Conservation (phyloP, 2,113 vertebrate species). For the Anser cygnoides region DNA sequence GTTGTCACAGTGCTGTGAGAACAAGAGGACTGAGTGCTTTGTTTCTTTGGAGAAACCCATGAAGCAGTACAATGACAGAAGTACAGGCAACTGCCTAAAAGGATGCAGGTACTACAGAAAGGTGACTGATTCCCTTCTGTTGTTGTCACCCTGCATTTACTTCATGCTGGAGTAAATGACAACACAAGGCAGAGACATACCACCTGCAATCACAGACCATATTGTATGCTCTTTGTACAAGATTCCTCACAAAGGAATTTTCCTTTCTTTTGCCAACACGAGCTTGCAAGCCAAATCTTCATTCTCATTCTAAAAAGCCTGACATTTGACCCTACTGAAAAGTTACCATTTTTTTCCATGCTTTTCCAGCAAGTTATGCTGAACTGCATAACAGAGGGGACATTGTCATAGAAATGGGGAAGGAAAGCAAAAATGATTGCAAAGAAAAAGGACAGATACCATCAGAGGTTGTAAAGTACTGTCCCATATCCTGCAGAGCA, state of each 20-base stretch:
- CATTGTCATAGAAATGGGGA: background rate
- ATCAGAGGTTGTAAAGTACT: background rate
- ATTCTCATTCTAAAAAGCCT: background rate
- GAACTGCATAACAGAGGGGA: conserved; percentile 7
- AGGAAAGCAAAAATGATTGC: background rate
- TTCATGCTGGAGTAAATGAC: background rate
- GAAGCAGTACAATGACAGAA: background rate
- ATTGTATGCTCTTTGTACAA: background rate
- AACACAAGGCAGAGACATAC: accelerated
- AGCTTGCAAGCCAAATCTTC: background rate
- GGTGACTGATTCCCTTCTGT: background rate
- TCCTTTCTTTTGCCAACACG: background rate
- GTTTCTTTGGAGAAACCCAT: background rate
- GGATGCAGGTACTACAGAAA: background rate
- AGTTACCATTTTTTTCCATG: background rate
- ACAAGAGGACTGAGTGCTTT: background rate
- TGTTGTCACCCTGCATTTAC: background rate
- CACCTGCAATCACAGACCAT: accelerated
- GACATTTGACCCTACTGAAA: conserved; percentile 37
- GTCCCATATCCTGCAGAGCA: background rate
- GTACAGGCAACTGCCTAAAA: background rate
- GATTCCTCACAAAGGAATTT: background rate
- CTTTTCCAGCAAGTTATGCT: background rate
- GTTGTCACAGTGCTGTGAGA: background rate
- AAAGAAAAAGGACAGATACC: background rate